phyloP scores from a whole-genome alignment of 2,888 invertebrate species.

The Brachynemurus nebulosus region DNA sequence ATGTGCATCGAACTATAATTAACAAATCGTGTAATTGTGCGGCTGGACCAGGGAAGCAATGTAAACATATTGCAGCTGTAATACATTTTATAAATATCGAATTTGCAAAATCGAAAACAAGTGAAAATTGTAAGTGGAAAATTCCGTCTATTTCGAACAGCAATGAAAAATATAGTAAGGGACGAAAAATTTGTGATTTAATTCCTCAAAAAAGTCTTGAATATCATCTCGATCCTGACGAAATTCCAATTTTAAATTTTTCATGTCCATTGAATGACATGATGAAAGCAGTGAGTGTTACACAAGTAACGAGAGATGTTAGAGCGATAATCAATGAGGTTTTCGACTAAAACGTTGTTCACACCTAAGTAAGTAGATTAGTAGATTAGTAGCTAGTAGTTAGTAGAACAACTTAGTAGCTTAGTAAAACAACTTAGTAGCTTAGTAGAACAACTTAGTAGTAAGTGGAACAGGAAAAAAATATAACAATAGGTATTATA shows the following conservation, averaged over 20 bases:
- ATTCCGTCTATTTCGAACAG: neutral
- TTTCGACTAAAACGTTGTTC: no score
- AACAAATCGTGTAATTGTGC: neutral
- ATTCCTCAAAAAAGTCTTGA: neutral
- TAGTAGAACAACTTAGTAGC: no score
- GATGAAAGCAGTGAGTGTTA: neutral
- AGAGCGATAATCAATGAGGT: no score
- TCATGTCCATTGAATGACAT: neutral
- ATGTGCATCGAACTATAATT: neutral
- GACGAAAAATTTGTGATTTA: neutral
- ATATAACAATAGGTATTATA: no score
- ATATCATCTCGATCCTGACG: neutral
- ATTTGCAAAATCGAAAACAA: neutral
- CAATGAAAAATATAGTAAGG: neutral
- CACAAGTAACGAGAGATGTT: neutral
- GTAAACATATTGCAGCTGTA: conserved; percentile 3
- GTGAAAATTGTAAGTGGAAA: neutral
- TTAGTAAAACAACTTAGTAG: no score
- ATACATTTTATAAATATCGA: conserved; percentile 1
- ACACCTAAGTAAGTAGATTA: no score
- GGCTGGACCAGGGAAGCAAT: neutral
- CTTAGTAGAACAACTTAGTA: no score
- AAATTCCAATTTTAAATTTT: neutral
- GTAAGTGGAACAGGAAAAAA: no score
- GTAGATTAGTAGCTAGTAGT: no score